These are phyloP conservation scores for Carassius gibelio DNA, from an alignment of 2,113 vertebrate genomes.

Conservation along the genomic window DNA sequence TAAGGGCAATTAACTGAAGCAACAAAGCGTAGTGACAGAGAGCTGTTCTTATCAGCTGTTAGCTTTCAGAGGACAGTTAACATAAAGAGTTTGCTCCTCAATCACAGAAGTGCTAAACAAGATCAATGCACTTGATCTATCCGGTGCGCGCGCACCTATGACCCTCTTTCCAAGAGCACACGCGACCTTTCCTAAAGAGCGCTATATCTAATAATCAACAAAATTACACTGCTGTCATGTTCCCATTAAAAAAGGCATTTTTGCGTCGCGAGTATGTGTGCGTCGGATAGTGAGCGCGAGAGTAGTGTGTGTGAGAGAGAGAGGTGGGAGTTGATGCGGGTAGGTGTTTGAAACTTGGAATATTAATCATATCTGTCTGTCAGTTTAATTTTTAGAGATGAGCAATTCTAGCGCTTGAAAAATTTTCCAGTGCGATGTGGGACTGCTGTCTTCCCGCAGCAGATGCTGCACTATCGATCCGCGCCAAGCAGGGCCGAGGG, in stretches of 20 bases:
- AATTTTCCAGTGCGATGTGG: constrained; percentile 70
- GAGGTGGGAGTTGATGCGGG: constrained; percentile 2
- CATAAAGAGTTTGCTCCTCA: constrained; percentile 56
- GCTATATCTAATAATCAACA: constrained; percentile 22
- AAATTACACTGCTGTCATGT: constrained; percentile 39
- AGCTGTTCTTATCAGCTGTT: constrained; percentile 31
- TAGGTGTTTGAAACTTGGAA: constrained; percentile 60
- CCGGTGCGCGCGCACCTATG: constrained; percentile 55
- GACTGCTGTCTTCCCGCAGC: constrained; percentile 75
- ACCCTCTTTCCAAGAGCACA: constrained; percentile 26
- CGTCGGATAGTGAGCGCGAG: not conserved
- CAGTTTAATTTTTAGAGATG: constrained; percentile 79
- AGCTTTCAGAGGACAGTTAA: constrained; percentile 24
- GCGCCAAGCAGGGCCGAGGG: constrained; percentile 65
- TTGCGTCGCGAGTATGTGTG: not conserved
- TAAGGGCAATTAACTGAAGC: constrained; percentile 27
- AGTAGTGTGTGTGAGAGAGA: not conserved
- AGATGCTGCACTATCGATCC: constrained; percentile 81
- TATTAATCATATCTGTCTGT: constrained; percentile 75
- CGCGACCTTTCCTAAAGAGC: constrained; percentile 60
- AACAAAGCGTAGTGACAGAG: constrained; percentile 9
- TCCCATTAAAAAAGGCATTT: constrained; percentile 24
- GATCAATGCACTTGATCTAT: constrained; percentile 64
- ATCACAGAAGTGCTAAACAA: constrained; percentile 64
- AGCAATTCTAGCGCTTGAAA: constrained; percentile 73